Percentiles rank a stretch among this genome's conserved stretches.
These are phyloP conservation scores for Lasioglossum malachurum DNA, from an alignment of 2,888 invertebrate species.

Conservation along the genomic window DNA sequence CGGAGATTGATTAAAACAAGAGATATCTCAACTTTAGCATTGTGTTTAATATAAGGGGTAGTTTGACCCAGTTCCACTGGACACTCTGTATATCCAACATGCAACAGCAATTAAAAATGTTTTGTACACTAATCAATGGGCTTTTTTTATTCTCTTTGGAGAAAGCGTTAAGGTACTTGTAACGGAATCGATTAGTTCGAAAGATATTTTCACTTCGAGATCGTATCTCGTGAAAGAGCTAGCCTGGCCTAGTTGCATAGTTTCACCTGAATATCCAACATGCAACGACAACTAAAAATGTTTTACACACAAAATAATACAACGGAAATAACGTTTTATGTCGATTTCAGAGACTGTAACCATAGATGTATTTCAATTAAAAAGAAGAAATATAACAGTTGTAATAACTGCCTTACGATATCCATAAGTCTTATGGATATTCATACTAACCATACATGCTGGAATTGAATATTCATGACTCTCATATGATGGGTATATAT, in stretches of 20 bases:
- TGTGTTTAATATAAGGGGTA: not conserved
- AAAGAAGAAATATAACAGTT: not conserved
- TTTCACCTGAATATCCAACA: not conserved
- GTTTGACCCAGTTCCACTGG: not conserved
- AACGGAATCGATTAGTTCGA: not conserved
- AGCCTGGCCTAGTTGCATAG: not conserved
- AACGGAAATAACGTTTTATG: no score
- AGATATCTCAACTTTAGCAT: not conserved
- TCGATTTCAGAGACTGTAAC: no score
- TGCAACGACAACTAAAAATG: not conserved
- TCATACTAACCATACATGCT: not conserved
- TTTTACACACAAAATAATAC: not conserved
- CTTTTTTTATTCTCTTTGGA: not conserved
- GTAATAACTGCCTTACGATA: not conserved
- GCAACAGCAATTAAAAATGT: constrained; percentile 6
- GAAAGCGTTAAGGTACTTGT: not conserved
- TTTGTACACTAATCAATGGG: not conserved
- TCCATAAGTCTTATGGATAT: not conserved
- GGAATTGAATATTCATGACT: not conserved
- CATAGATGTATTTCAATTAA: not conserved
- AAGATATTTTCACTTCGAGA: not conserved
- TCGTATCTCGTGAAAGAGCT: not conserved
- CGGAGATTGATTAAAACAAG: not conserved
- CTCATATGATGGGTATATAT: not conserved
- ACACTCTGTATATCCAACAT: not conserved